A percentile compares a stretch with the other conserved stretches of the same genome.
phyloP scores from a whole-genome alignment of 2,888 invertebrate species.

The Ptychoptera contaminata region DNA sequence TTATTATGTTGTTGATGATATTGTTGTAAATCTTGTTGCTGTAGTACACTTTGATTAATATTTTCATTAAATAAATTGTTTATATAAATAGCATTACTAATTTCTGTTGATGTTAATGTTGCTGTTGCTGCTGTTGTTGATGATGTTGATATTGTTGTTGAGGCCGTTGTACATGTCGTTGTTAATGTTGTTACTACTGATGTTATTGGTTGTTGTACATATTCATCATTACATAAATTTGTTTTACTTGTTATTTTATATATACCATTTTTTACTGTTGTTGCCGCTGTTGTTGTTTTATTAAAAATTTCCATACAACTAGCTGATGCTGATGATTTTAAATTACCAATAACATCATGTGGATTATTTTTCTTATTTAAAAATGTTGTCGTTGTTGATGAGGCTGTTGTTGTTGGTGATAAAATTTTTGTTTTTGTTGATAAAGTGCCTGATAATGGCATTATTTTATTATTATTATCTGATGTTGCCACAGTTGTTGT shows the following conservation, averaged over 20 bases:
- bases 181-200: background rate
- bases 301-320: too few relatives aligned
- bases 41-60: background rate
- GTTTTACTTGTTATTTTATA: too few relatives aligned
- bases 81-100: background rate
- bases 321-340: too few relatives aligned
- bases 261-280: background rate
- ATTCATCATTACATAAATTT: too few relatives aligned
- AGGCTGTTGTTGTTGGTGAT: background rate
- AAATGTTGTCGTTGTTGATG: background rate
- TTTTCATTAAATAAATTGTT: background rate
- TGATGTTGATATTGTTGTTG: background rate
- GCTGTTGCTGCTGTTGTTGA: conserved; percentile 1
- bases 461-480: background rate
- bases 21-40: background rate
- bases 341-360: too few relatives aligned
- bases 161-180: background rate
- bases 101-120: conserved; percentile 1
- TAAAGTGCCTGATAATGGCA: background rate
- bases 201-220: background rate
- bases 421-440: background rate
- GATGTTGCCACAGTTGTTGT: background rate
- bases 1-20: background rate
- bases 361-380: too few relatives aligned
- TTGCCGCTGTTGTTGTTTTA: conserved; percentile 1